Evolutionary conservation across 2,113 vertebrate species (phyloP), one percentile per base, ranked within the genome.

Genomic region (Ramphastos sulfuratus): DNA sequence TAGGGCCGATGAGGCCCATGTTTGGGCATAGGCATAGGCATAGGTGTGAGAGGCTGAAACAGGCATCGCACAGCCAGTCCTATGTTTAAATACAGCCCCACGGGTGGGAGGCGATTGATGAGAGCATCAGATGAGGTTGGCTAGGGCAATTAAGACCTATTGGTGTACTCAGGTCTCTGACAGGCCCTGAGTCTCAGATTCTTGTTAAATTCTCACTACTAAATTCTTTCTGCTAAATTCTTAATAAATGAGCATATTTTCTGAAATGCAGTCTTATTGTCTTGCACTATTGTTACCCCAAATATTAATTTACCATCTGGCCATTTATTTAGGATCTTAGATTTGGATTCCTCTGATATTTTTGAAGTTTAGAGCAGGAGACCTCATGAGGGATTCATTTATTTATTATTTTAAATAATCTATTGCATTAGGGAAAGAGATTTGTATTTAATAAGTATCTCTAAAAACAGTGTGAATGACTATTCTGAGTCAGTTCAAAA

Each of bases 41-140:
- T 4, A 50, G 24, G n/a, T 42, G 9, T 1, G 23, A 28, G 3
- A 35, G 25, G 24, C 30, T 71, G 30, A 63, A 21, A 7, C 15
- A 73, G 7, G 2, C 23, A 61, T 2, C 1, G 2, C 9, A 14
- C 7, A 7, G 7, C n/a, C 44, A 60, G 25, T 11, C 11, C 27
- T 10, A 9, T 30, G 7, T 37, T 60, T 42, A 65, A 76, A 60
- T 35, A 14, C 28, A 85, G 37, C 18, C n/a, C 20, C 46, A 7
- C 24, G 12, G 10, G 12, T 23, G 33, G 28, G 33, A n/a, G 9
- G 16, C 8, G 9, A 19, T 14, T 37, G n/a, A 31, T 48, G 30
- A 27, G 8, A 24, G 7, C 23, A 23, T 52, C 23, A 52, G 50
- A 11, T 52, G 50, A 52, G 21, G 6, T 7, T 52, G 50, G 50